A percentile compares a stretch with the other conserved stretches of the same genome.
Evolutionary conservation across 2,888 invertebrate species (phyloP).

Genomic region (Helicoverpa assulta): DNA sequence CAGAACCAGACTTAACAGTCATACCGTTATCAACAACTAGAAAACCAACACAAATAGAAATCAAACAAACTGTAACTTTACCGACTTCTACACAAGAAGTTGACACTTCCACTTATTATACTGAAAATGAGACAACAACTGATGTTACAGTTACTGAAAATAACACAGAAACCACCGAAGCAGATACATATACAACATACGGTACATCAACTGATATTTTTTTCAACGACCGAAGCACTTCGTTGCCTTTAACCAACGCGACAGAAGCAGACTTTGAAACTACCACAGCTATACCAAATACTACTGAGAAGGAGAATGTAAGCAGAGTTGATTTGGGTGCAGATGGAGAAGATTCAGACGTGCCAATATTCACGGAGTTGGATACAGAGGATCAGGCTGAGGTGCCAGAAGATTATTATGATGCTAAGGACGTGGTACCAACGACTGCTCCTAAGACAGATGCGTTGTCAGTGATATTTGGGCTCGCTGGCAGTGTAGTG

Average conservation of each 20-base stretch:
- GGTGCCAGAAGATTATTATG: slow-evolving; percentile 86
- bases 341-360: slow-evolving; percentile 71
- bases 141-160: slow-evolving; percentile 36
- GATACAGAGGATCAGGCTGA: slow-evolving; percentile 78
- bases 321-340: slow-evolving; percentile 58
- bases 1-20: slow-evolving; percentile 81
- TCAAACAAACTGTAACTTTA: slow-evolving; percentile 76
- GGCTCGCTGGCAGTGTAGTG: slow-evolving; percentile 86
- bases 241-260: slow-evolving; percentile 31
- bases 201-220: slow-evolving; percentile 49
- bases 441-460: slow-evolving; percentile 84
- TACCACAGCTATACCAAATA: slow-evolving; percentile 28
- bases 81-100: slow-evolving; percentile 70
- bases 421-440: slow-evolving; percentile 82
- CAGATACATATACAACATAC: slow-evolving; percentile 21
- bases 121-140: slow-evolving; percentile 61
- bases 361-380: slow-evolving; percentile 81
- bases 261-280: slow-evolving; percentile 42
- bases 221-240: slow-evolving; percentile 35
- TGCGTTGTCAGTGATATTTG: slow-evolving; percentile 84
- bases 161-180: slow-evolving; percentile 45
- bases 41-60: slow-evolving; percentile 70
- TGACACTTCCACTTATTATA: slow-evolving; percentile 58
- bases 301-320: slow-evolving; percentile 30
- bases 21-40: slow-evolving; percentile 81